Percentiles rank a stretch among this genome's conserved stretches.
These are phyloP conservation scores for Lepidocyrtoides sp. DNA, from an alignment of 2,888 invertebrate species.

Conservation along the genomic window DNA sequence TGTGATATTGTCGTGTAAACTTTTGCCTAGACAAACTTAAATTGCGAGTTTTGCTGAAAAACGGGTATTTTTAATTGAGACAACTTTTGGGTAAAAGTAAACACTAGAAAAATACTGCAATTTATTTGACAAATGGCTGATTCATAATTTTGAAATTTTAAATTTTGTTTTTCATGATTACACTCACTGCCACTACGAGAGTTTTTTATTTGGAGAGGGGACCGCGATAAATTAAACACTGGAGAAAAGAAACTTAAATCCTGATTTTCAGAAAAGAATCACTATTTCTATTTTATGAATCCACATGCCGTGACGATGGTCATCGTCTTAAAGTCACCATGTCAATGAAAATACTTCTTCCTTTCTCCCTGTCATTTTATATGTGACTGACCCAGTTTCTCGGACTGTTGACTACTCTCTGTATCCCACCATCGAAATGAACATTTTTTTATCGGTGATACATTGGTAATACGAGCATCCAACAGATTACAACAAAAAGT, in stretches of 20 bases:
- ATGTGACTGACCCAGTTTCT: slow-evolving; percentile 83
- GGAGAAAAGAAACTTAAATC: neutral
- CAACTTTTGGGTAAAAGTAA: too few species aligned
- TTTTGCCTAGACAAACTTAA: neutral
- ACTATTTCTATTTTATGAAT: neutral
- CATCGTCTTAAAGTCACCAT: slow-evolving; percentile 70
- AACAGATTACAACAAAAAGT: neutral
- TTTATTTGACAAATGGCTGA: too few species aligned
- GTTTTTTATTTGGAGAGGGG: neutral
- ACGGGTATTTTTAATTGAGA: too few species aligned
- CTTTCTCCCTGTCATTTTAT: slow-evolving; percentile 82
- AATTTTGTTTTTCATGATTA: too few species aligned
- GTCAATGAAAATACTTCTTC: slow-evolving; percentile 80
- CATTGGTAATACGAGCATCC: neutral
- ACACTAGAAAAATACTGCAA: too few species aligned
- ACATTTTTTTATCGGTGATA: neutral
- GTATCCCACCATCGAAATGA: slow-evolving; percentile 9
- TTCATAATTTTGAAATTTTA: too few species aligned
- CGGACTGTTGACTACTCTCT: slow-evolving; percentile 19
- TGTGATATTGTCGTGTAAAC: neutral
- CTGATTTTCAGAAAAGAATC: neutral
- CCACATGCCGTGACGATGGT: neutral
- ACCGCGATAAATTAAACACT: neutral
- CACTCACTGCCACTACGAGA: too few species aligned
- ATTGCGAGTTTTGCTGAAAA: too few species aligned